Percentiles rank a stretch among this genome's conserved stretches.
Evolutionary conservation across 2,888 invertebrate species (phyloP).

Genomic region (Sphaerophoria taeniata): DNA sequence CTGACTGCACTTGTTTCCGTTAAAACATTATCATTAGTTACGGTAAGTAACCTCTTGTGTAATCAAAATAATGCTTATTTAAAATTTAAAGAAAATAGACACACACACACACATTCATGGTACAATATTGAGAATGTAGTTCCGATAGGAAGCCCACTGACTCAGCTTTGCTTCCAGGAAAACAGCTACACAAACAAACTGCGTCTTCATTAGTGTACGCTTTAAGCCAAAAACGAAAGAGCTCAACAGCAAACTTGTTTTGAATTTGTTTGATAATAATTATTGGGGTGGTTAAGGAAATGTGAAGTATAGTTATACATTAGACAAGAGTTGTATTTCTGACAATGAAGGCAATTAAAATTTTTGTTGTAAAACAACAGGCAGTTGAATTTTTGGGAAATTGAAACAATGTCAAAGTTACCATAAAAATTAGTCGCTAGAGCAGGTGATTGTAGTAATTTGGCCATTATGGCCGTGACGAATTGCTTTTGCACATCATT

Average conservation of each 20-base stretch:
- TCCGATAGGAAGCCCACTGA: constrained; percentile 65
- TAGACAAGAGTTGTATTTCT: constrained; percentile 3
- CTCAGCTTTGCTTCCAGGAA: constrained; percentile 51
- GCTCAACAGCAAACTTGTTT: constrained; percentile 55
- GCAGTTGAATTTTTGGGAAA: background rate
- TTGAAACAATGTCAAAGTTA: constrained; percentile 56
- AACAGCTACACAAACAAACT: background rate
- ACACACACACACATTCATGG: constrained; percentile 3
- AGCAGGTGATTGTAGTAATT: constrained; percentile 10
- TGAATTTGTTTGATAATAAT: constrained; percentile 6
- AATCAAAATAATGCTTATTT: constrained; percentile 1
- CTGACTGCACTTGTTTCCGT: constrained; percentile 54
- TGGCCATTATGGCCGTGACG: constrained; percentile 51
- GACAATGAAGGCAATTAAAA: constrained; percentile 48
- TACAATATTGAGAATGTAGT: constrained; percentile 43
- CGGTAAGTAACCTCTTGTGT: constrained; percentile 42
- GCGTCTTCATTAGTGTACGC: constrained; percentile 41
- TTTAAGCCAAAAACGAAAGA: constrained; percentile 48
- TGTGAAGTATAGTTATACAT: constrained; percentile 10
- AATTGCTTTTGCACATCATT: constrained; percentile 12
- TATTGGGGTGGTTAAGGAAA: constrained; percentile 54
- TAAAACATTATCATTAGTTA: constrained; percentile 60
- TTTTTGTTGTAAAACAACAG: background rate
- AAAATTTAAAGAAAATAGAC: background rate
- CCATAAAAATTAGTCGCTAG: constrained; percentile 24